A percentile compares a stretch with the other conserved stretches of the same genome.
Evolutionary conservation across 2,113 vertebrate species (phyloP).

Genomic region (Cyphomyrus discorhynchus): DNA sequence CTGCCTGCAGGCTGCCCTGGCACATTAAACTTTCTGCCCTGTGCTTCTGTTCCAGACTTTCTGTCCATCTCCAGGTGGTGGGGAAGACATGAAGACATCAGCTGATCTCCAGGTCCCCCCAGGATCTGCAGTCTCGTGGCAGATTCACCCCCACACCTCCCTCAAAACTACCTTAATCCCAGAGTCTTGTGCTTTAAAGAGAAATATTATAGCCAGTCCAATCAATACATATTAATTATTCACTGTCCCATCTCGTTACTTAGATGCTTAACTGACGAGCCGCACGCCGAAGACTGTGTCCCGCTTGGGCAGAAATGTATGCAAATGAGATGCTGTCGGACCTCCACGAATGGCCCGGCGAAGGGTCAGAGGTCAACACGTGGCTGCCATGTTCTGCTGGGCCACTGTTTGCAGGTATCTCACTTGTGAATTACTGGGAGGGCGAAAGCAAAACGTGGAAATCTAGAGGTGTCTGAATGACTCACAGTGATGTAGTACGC

Average conservation of each 20-base stretch:
- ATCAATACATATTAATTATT: slow-evolving; percentile 67
- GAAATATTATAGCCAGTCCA: slow-evolving; percentile 27
- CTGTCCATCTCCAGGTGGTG: not conserved
- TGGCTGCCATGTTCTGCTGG: slow-evolving; percentile 32
- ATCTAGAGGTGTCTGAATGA: not conserved
- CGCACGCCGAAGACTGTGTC: slow-evolving; percentile 52
- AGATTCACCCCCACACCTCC: not conserved
- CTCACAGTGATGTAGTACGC: not conserved
- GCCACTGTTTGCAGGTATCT: slow-evolving; percentile 34
- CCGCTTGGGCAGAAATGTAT: slow-evolving; percentile 56
- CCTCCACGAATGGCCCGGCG: slow-evolving; percentile 43
- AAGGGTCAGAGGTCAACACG: slow-evolving; percentile 50
- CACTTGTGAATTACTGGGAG: not conserved
- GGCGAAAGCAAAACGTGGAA: not conserved
- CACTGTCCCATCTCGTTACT: slow-evolving; percentile 63
- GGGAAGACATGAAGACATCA: not conserved
- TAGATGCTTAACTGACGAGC: slow-evolving; percentile 70
- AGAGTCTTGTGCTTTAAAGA: slow-evolving; percentile 8
- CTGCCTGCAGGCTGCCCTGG: not conserved
- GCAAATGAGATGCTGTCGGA: slow-evolving; percentile 49
- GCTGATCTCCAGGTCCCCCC: not conserved
- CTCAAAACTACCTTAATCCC: not conserved
- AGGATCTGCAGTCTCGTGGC: not conserved
- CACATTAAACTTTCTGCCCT: not conserved
- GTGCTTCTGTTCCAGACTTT: not conserved